phyloP scores from a whole-genome alignment of 1,140 invertebrate species.

The Mya arenaria region DNA sequence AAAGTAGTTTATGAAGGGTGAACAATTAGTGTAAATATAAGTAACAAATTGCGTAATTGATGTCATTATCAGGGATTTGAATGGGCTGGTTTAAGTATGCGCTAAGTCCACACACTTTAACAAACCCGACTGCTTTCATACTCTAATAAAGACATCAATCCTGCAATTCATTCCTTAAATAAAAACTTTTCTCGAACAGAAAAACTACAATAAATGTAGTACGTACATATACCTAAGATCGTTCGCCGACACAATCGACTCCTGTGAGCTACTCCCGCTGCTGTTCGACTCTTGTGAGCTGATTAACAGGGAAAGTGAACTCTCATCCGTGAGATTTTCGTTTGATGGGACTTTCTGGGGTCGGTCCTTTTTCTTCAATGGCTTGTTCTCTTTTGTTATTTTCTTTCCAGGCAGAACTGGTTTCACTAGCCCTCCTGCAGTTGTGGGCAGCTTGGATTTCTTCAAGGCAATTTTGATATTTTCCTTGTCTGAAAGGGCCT shows the following conservation, averaged over 20 bases:
- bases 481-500: constrained; percentile 37
- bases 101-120: no score
- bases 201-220: no score
- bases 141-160: no score
- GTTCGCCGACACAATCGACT: constrained; percentile 41
- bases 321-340: constrained; percentile 43
- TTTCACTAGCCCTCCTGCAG: constrained; percentile 4
- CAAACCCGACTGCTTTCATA: no score
- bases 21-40: no score
- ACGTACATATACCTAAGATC: constrained; percentile 57
- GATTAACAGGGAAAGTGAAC: not conserved
- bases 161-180: no score
- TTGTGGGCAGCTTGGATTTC: constrained; percentile 45
- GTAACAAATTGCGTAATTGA: no score
- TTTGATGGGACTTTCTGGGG: constrained; percentile 27
- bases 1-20: no score
- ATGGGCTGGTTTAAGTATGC: no score
- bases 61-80: no score
- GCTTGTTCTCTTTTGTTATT: constrained; percentile 40
- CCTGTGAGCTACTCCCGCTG: constrained; percentile 41
- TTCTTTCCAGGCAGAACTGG: not conserved
- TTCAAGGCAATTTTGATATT: constrained; percentile 49
- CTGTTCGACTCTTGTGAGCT: constrained; percentile 29
- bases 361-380: constrained; percentile 29
- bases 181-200: no score